Base-by-base conservation (phyloP, 1,140 invertebrate genomes). In the Drosophila repletoides region DNA sequence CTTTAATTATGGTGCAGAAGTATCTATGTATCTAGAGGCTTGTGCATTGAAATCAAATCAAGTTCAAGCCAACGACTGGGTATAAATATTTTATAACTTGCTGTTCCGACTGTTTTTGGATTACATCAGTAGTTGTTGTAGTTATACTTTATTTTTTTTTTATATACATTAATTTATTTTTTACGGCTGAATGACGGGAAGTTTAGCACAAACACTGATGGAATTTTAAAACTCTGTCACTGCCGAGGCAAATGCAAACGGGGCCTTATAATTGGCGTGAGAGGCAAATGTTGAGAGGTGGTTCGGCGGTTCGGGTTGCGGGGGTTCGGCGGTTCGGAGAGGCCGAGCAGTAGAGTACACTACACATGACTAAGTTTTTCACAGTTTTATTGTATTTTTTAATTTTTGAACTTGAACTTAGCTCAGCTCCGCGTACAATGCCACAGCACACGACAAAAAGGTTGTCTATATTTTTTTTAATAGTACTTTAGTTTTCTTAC, bases 341-440 rank as follows among this genome's bases (percentile, higher is more conserved):
- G n/a, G n/a, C n/a, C n/a, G n/a, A n/a, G n/a, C n/a, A n/a, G n/a
- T n/a, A 53, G 12, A 21, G 15, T 43, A 43, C n/a, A 10, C n/a
- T 9, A 12, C 10, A 6, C 12, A 38, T 55, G 51, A 41, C 51
- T 55, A 55, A 43, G 36, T 41, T 21, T 36, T 53, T 53, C 15
- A 28, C n/a, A n/a, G n/a, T n/a, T n/a, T n/a, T n/a, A n/a, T n/a
- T n/a, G n/a, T n/a, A n/a, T n/a, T n/a, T n/a, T n/a, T n/a, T n/a
- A n/a, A n/a, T n/a, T n/a, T 43, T 36, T 55, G 51, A 55, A 55
- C 51, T 55, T 55, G 38, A 55, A 43, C 51, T 55, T 55, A 31
- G 51, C 36, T 41, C 36, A 55, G 49, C 34, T n/a, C n/a, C 34
- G 22, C 34, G 14, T 22, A 22, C 33, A 40, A 53, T 22, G 33